Evolutionary conservation across 2,888 invertebrate species (phyloP).

Genomic region (Limnephilus auricula): DNA sequence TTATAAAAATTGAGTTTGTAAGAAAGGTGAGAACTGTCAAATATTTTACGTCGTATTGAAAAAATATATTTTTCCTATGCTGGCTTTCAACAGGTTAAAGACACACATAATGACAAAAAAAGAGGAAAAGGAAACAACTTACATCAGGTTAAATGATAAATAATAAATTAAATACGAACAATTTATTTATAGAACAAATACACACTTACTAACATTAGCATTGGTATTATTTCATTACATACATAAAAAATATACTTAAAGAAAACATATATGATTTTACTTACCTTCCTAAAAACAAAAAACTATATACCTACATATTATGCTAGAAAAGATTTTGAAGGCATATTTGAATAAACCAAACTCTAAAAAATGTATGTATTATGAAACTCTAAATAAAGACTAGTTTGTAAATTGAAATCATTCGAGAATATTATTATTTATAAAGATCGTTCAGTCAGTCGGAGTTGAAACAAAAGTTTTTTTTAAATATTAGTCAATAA

Average conservation of each 20-base stretch:
- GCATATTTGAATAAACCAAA: not conserved
- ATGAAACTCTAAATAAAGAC: not conserved
- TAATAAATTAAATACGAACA: constrained; percentile 8
- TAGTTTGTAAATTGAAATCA: not conserved
- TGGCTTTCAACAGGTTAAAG: too few relatives aligned
- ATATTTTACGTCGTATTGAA: too few relatives aligned
- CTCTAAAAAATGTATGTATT: too few relatives aligned
- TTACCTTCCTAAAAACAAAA: not conserved
- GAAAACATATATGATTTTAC: not conserved
- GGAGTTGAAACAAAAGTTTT: not conserved
- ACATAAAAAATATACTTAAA: not conserved
- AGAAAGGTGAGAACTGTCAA: too few relatives aligned
- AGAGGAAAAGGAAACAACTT: not conserved
- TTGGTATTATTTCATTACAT: not conserved
- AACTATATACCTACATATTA: not conserved
- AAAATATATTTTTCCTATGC: too few relatives aligned
- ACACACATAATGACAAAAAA: not conserved
- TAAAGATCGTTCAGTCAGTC: not conserved
- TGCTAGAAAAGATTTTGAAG: not conserved
- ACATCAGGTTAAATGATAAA: not conserved
- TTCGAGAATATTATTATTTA: not conserved
- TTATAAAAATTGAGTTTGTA: too few relatives aligned
- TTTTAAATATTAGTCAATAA: not conserved
- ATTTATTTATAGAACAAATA: not conserved
- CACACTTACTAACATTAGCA: not conserved